Evolutionary conservation across 1,140 invertebrate species (phyloP), one percentile per base, ranked within the genome.

Genomic region (Tyrophagus putrescentiae): DNA sequence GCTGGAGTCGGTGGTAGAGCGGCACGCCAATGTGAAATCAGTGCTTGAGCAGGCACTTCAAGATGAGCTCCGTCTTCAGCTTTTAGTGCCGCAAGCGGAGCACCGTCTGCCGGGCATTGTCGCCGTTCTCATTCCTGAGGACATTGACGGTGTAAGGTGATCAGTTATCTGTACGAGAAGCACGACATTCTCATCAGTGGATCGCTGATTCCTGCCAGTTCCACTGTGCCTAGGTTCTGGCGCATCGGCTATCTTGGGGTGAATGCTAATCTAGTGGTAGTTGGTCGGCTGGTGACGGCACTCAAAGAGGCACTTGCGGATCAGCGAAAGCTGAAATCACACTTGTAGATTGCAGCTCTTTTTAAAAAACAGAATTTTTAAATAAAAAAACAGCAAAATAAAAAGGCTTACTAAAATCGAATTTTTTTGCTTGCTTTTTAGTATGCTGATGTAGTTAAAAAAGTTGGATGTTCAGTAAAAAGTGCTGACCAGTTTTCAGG

Each of bases 171-270:
- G 61, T 67, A 72, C 66, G 63, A 33, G 70, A 87, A 84, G 52
- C 80, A 84, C 66, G 75, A 76, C 54, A 77, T 89, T n/a, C 81
- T 89, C 66, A 82, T 90, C 54, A 77, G 82, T 61, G 81, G 81
- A 16, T 21, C 33, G 31, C 32, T 58, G n/a, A 5, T 39, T 4
- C 85, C 86, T 5, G 69, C 90, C 7, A 87, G 85, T 1, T 79
- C 81, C 1, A 85, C 84, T 0, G 76, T 71, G 1, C 84, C 83
- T 23, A 82, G 83, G 68, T 76, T 86, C 5, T 79, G 86, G 63
- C 77, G 87, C 36, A 79, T 90, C 62, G 87, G 87, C 1, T 69
- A 87, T 13, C 84, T 90, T 83, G 83, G 84, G 34, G 73, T 79
- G 28, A 87, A 86, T 68, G 58, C 58, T 3, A 27, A 31, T 27